Percentiles rank a stretch among this genome's conserved stretches.
Evolutionary conservation across 1,140 invertebrate genomes (phyloP).

Genomic region (Megathymus violae): DNA sequence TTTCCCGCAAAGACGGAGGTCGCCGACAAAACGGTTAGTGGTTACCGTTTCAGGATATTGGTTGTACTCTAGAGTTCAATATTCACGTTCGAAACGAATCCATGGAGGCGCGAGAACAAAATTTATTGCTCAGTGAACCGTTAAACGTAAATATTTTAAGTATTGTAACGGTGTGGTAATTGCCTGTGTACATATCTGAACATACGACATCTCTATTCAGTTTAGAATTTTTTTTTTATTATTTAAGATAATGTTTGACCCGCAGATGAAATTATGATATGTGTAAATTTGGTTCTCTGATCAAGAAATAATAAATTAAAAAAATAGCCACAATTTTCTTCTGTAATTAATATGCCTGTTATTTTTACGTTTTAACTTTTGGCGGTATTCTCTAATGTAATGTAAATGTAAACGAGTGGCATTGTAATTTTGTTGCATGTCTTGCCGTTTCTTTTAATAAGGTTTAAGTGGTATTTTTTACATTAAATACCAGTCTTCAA

Average conservation of each 20-base stretch:
- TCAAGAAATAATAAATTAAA: neutral
- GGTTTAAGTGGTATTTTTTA: conserved; percentile 1
- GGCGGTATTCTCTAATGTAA: neutral
- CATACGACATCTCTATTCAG: no score
- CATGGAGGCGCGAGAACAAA: conserved; percentile 17
- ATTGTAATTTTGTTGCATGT: neutral
- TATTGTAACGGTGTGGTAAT: neutral
- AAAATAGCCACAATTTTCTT: no score
- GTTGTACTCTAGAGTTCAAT: conserved; percentile 22
- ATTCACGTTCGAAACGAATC: conserved; percentile 5
- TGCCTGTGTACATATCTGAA: no score
- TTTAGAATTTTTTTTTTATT: no score
- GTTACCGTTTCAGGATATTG: conserved; percentile 25
- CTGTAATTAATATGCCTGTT: no score
- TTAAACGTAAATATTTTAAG: neutral
- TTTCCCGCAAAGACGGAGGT: conserved; percentile 19
- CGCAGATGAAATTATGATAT: no score
- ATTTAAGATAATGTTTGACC: no score
- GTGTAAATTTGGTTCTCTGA: no score
- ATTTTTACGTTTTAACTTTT: neutral
- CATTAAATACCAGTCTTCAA: conserved; percentile 5
- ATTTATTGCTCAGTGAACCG: neutral
- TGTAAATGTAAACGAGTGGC: neutral
- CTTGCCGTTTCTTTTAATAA: neutral
- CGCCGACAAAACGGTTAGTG: conserved; percentile 31